These are phyloP conservation scores for Ypsolopha sequella DNA, from an alignment of 2,888 invertebrate species.

Conservation along the genomic window DNA sequence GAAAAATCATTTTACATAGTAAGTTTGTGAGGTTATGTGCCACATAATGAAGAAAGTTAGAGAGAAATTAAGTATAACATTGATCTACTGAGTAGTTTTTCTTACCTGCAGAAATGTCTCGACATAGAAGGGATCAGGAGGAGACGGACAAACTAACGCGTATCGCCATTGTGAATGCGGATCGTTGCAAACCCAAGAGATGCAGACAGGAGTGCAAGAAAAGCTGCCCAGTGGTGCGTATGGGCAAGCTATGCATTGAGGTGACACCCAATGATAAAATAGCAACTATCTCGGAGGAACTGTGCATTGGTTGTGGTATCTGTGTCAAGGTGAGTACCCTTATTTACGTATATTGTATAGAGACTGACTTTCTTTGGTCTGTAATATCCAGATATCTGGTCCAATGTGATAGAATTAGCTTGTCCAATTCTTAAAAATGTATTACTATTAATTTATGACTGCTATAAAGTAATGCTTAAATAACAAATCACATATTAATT, in stretches of 20 bases:
- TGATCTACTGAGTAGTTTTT: conserved; percentile 6
- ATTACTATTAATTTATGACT: background rate
- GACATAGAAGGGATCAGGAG: conserved; percentile 72
- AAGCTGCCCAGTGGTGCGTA: conserved; percentile 97
- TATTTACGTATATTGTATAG: conserved; percentile 4
- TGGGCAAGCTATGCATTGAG: conserved; percentile 99
- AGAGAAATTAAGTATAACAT: background rate
- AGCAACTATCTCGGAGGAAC: conserved; percentile 96
- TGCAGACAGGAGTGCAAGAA: conserved; percentile 99
- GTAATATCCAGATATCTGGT: background rate
- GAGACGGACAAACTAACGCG: conserved; percentile 95
- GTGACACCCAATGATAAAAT: conserved; percentile 96
- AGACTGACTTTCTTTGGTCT: background rate
- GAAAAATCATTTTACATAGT: background rate
- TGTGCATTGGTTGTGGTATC: conserved; percentile 99
- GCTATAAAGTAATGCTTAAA: no score
- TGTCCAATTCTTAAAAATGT: background rate
- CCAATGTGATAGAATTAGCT: background rate
- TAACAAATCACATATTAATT: no score
- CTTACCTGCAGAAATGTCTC: conserved; percentile 52
- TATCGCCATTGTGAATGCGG: conserved; percentile 97
- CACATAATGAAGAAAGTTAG: conserved; percentile 1
- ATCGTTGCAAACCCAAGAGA: conserved; percentile 99
- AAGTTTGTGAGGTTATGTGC: conserved; percentile 4
- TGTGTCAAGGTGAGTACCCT: conserved; percentile 87